Base-by-base conservation (phyloP, 35 echinoderm and acorn worm species). In the Apostichopus parvimensis region DNA sequence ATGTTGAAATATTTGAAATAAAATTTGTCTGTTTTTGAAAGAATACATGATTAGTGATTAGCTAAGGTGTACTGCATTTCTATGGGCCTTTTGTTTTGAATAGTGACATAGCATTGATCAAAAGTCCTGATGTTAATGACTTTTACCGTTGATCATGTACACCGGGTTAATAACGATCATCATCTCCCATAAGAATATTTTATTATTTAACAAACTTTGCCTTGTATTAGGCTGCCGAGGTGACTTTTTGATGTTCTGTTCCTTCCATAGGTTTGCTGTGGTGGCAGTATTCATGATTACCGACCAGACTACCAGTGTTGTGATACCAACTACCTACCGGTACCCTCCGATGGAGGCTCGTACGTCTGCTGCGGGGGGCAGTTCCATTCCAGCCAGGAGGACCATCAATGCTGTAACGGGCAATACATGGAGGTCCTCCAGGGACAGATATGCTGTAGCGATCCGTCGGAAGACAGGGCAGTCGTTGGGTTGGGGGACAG, bases 321-420 rank as follows among this genome's bases (percentile, higher is more conserved):
- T 79, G 95, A 88, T 18, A 94, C 92, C 81, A 98, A 98, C 91
- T 98, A 98, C 88, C 73, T 98, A 8, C 93, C 78, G 22, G n/a
- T 98, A 24, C 93, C 85, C 15, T 24, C 91, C 9, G 78, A 70
- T 6, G 65, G 34, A 15, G 64, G 34, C 24, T 73, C 87, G 6
- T 81, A 92, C n/a, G 77, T 80, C 53, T 98, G 97, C 94, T 98
- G 97, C 77, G 97, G 97, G 14, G 97, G 97, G 61, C 93, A 96
- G 87, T 98, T 98, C 95, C 92, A 88, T 22, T 13, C 94, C 18
- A 80, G 78, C 56, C 93, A 84, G 78, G 21, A 85, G 2, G 71
- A 94, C 68, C 68, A 94, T 90, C 71, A 96, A 64, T 98, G 97
- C 84, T 98, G 97, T 91, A 94, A 93, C 10, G 87, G 89, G 54